A percentile compares a stretch with the other conserved stretches of the same genome.
Conservation (phyloP, 2,888 invertebrate species). For the Argyresthia albistria region DNA sequence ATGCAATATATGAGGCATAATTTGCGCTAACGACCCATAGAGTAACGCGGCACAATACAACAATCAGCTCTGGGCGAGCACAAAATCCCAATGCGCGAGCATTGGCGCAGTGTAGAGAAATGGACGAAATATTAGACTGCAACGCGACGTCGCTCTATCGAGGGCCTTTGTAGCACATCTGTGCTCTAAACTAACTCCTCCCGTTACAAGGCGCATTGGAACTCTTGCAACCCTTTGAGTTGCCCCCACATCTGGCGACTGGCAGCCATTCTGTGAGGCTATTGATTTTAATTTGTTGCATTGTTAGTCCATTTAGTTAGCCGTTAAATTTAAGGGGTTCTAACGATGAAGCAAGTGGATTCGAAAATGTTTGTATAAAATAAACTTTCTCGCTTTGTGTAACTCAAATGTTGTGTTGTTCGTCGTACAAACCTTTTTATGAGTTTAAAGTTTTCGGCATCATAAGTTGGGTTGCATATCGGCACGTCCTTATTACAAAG, state of each 20-base stretch:
- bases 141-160: slow-evolving; percentile 11
- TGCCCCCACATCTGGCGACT: neutral
- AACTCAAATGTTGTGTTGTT: neutral
- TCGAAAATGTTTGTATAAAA: no score
- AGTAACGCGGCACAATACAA: slow-evolving; percentile 21
- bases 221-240: slow-evolving; percentile 38
- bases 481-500: slow-evolving; percentile 5
- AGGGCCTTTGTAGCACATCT: slow-evolving; percentile 45
- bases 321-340: no score
- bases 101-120: slow-evolving; percentile 16
- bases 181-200: slow-evolving; percentile 30
- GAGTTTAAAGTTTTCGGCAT: neutral
- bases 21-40: slow-evolving; percentile 33
- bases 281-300: neutral
- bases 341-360: no score
- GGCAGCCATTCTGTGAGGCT: neutral
- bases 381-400: neutral
- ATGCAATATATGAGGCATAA: slow-evolving; percentile 29
- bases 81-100: slow-evolving; percentile 8
- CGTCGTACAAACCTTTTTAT: no score
- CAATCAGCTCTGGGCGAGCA: slow-evolving; percentile 7
- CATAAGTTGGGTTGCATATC: no score
- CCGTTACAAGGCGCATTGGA: slow-evolving; percentile 27
- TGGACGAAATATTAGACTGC: slow-evolving; percentile 20
- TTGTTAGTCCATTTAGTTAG: neutral